Evolutionary conservation across 92 coral and sea anemone species (phyloP).

Genomic region (Parazoanthus darwini): DNA sequence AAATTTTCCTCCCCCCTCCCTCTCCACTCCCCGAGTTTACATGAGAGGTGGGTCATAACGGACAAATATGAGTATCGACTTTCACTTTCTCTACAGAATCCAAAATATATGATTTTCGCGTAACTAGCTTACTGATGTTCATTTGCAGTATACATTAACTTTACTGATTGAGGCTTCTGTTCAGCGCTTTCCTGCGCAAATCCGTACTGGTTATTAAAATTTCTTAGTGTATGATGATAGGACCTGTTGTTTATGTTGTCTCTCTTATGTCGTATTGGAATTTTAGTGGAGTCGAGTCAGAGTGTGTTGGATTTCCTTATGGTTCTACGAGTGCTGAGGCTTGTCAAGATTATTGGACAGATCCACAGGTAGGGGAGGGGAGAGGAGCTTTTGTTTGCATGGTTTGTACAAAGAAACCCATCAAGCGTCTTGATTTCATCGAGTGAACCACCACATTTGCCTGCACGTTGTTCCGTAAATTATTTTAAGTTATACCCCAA

Average conservation of each 20-base stretch:
- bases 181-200: too few relatives aligned
- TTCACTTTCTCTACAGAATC: not conserved
- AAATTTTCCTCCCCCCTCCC: too few relatives aligned
- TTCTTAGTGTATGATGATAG: too few relatives aligned
- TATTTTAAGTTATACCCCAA: too few relatives aligned
- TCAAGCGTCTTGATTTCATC: not conserved
- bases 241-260: not conserved
- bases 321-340: constrained; percentile 93
- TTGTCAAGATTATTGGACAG: constrained; percentile 88
- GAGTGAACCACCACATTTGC: too few relatives aligned
- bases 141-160: too few relatives aligned
- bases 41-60: not conserved
- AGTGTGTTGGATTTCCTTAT: constrained; percentile 87
- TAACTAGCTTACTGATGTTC: too few relatives aligned
- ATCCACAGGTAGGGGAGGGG: constrained; percentile 63
- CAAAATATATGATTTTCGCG: too few relatives aligned
- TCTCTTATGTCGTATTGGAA: not conserved
- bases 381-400: not conserved
- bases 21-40: not conserved
- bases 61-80: too few relatives aligned
- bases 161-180: too few relatives aligned
- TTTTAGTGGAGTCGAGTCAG: constrained; percentile 88
- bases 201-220: too few relatives aligned
- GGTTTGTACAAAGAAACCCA: not conserved
- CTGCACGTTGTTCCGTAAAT: too few relatives aligned